Evolutionary conservation across 2,888 invertebrate genomes (phyloP), one percentile per base, ranked within the genome.

Genomic region (Lamproptera curius): DNA sequence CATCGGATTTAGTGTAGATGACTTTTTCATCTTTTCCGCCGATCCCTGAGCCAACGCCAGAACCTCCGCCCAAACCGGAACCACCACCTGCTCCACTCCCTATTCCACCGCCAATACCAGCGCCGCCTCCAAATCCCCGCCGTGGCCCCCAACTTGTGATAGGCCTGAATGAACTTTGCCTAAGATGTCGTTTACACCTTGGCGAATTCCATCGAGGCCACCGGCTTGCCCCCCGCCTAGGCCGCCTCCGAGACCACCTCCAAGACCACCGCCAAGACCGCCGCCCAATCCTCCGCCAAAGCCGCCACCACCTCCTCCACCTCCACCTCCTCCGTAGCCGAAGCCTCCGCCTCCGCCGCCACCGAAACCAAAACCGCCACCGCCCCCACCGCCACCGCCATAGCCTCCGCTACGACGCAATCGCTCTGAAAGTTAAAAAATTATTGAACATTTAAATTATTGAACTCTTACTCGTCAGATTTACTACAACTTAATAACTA

Each of bases 1-100:
- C 79, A 16, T 75, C 70, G 16, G 79, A 76, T 51, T 76, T 71
- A 0, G 75, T 70, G 52, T 68, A 74, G 13, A 81, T 63, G 1
- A 70, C 65, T 59, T 79, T 81, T 45, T 70, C 71, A 33, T 65
- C 64, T 37, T 55, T 61, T 16, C 62, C 67, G 1, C 70, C 63
- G 4, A 64, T 45, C 10, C 63, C 61, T 14, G 59, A 47, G 9
- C 57, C 53, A 5, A 44, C 49, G 17, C 49, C 42, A 31, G 46
- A 42, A 13, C 39, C 39, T 1, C 62, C 61, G 14, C 35, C 41
- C 0, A 35, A 46, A 10, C 63, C 61, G 13, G 28, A 6, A 28
- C 26, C 39, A n/a, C 62, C 60, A 14, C 37, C 42, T 1, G 40
- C 35, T 2, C 39, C 43, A 10, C 43, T 36, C 2, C 54, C 53